Conservation (phyloP, 2,888 invertebrate genomes). For the Dinocampus coccinellae region DNA sequence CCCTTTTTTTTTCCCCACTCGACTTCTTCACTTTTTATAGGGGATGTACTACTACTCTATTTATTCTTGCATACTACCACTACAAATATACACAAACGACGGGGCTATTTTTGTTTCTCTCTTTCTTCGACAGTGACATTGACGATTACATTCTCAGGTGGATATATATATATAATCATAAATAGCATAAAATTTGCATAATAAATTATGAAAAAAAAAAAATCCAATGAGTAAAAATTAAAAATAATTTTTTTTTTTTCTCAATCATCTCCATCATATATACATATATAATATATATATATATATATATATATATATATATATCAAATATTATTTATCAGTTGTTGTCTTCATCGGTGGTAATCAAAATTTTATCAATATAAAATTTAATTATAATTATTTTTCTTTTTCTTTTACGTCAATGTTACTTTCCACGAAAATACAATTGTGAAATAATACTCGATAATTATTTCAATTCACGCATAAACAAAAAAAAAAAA, state of each 20-base stretch:
- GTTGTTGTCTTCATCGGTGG: neutral
- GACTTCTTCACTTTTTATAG: neutral
- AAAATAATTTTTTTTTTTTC: neutral
- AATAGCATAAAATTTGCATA: neutral
- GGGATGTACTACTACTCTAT: slow-evolving; percentile 26
- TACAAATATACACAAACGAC: neutral
- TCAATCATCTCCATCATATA: neutral
- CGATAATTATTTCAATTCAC: slow-evolving; percentile 8
- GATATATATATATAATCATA: neutral
- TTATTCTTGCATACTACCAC: slow-evolving; percentile 37
- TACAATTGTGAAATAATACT: neutral
- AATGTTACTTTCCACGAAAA: neutral
- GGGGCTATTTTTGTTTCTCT: slow-evolving; percentile 19
- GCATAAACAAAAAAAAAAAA: neutral
- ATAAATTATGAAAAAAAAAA: slow-evolving; percentile 11
- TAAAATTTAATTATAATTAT: neutral
- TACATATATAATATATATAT: neutral
- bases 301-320: neutral
- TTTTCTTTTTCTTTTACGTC: neutral
- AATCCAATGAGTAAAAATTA: neutral
- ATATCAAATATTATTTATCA: neutral
- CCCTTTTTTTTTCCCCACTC: slow-evolving; percentile 30
- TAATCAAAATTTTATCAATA: neutral
- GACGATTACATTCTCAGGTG: slow-evolving; percentile 38
- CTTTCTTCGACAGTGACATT: slow-evolving; percentile 32